Conservation (phyloP, 2,113 vertebrate genomes). For the Scomber colias region DNA sequence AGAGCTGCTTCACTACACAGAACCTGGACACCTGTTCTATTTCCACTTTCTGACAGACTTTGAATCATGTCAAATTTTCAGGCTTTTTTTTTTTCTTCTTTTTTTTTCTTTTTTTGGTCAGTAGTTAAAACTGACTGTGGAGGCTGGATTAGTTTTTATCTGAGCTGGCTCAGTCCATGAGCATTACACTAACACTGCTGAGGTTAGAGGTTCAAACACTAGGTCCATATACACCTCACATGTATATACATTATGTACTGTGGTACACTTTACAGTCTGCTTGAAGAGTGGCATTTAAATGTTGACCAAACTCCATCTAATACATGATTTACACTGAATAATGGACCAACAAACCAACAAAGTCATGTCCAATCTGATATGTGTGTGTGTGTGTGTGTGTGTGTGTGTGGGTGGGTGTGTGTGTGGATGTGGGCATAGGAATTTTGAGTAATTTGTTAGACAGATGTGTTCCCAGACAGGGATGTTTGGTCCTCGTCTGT, state of each 20-base stretch:
- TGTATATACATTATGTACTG: conserved; percentile 5
- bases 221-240: conserved; percentile 42
- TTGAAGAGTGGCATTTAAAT: neutral
- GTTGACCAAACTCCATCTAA: conserved; percentile 1
- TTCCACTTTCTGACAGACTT: neutral
- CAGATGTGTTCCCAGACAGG: conserved; percentile 33
- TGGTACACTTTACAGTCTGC: neutral
- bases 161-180: conserved; percentile 52
- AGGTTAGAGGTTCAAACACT: conserved; percentile 60
- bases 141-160: conserved; percentile 32
- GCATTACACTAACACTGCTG: conserved; percentile 68
- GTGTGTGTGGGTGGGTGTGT: neutral
- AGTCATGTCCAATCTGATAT: neutral
- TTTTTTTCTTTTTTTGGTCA: neutral
- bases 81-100: neutral
- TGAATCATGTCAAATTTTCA: neutral
- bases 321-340: neutral
- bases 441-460: conserved; percentile 13
- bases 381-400: neutral
- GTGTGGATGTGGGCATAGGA: neutral
- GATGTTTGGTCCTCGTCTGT: conserved; percentile 18
- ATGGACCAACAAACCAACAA: neutral
- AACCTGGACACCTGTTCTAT: neutral
- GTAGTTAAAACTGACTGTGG: conserved; percentile 21
- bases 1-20: neutral